phyloP scores from a whole-genome alignment of 2,113 vertebrate genomes.

The Syngnathus scovelli region DNA sequence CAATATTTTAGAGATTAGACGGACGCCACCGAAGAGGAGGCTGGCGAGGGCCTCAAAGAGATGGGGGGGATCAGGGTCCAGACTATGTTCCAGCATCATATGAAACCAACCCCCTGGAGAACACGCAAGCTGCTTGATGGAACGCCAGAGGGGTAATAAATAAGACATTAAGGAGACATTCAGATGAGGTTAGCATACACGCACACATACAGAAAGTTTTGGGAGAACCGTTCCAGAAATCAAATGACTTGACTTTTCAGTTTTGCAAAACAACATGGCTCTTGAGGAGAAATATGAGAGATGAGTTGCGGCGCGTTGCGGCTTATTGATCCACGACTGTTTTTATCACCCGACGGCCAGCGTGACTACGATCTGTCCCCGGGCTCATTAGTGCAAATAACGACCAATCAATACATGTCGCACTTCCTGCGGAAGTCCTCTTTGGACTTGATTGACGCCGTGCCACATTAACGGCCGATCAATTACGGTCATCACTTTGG shows the following conservation, averaged over 20 bases:
- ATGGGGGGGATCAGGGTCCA: constrained; percentile 21
- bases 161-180: constrained; percentile 54
- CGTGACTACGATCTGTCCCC: not conserved
- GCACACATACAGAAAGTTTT: no score
- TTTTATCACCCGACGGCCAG: not conserved
- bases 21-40: constrained; percentile 6
- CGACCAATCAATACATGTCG: constrained; percentile 1
- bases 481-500: not conserved
- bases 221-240: no score
- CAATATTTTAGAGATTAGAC: constrained; percentile 5
- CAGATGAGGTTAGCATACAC: no score
- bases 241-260: no score
- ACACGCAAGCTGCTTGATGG: constrained; percentile 49
- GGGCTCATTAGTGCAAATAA: constrained; percentile 8
- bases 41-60: constrained; percentile 23
- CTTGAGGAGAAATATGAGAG: not conserved
- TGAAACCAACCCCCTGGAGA: constrained; percentile 48
- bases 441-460: not conserved
- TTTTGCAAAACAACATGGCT: not conserved
- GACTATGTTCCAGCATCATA: constrained; percentile 39
- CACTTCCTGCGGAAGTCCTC: constrained; percentile 7
- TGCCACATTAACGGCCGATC: not conserved
- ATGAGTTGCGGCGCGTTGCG: not conserved
- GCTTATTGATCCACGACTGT: constrained; percentile 1
- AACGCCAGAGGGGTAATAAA: constrained; percentile 51